Evolutionary conservation across 2,797 vertebrate species (phyloP).

Genomic region (Buphagus erythrorhynchus): DNA sequence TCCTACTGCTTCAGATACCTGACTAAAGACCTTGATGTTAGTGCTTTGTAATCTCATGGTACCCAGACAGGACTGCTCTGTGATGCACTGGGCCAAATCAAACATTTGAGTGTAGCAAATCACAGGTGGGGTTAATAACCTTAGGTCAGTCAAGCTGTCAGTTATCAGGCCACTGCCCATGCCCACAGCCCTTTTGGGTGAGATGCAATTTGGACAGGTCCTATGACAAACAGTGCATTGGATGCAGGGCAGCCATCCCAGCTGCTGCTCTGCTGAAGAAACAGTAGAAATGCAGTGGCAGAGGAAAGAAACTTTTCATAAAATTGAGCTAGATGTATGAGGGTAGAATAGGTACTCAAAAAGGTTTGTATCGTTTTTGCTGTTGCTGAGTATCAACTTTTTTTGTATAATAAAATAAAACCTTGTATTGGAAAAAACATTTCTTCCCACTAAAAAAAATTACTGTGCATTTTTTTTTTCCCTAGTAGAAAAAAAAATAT

Average conservation of each 20-base stretch:
- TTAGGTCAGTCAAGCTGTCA: background rate
- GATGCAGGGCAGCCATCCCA: background rate
- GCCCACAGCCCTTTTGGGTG: background rate
- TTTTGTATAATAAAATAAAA: background rate
- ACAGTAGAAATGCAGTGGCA: background rate
- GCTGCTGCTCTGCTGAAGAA: background rate
- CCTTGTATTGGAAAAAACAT: background rate
- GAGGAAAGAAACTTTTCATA: background rate
- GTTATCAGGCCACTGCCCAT: background rate
- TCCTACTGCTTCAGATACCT: background rate
- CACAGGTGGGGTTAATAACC: background rate
- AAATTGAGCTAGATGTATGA: background rate
- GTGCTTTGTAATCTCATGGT: fast-evolving
- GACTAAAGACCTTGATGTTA: background rate
- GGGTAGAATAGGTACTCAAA: background rate
- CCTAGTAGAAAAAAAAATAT: background rate
- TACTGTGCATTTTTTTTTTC: background rate
- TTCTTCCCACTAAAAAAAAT: background rate
- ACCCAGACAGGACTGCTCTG: background rate
- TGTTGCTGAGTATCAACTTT: background rate
- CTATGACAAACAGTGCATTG: fast-evolving
- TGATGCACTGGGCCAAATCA: background rate
- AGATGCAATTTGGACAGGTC: fast-evolving
- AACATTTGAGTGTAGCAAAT: background rate
- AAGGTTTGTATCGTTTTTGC: background rate